phyloP scores from a whole-genome alignment of 2,888 invertebrate species.

The Cosmia trapezina region DNA sequence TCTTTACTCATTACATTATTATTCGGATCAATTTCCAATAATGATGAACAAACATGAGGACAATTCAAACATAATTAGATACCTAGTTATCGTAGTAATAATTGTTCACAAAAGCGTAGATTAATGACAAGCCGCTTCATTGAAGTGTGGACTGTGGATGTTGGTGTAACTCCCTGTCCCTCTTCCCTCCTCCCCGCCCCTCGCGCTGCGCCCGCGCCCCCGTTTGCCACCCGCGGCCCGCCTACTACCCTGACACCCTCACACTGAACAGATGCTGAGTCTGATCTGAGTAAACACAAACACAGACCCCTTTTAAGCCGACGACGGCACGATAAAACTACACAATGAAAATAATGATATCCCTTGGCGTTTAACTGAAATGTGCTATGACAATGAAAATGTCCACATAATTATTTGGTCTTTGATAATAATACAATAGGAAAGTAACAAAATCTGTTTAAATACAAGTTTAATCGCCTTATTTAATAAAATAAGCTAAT shows the following conservation, averaged over 20 bases:
- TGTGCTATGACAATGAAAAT: constrained; percentile 35
- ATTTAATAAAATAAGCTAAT: background rate
- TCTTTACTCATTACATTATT: constrained; percentile 17
- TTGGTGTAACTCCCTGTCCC: constrained; percentile 56
- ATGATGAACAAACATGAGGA: constrained; percentile 32
- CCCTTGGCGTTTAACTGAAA: constrained; percentile 50
- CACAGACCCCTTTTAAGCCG: constrained; percentile 70
- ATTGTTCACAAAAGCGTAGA: constrained; percentile 70
- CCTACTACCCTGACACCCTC: constrained; percentile 66
- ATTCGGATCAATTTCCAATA: constrained; percentile 32
- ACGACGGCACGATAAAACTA: constrained; percentile 64
- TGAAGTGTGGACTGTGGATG: constrained; percentile 68
- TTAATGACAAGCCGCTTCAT: constrained; percentile 72
- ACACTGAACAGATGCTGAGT: constrained; percentile 75
- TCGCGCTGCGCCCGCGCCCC: constrained; percentile 36
- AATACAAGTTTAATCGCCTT: background rate
- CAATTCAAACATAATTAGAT: constrained; percentile 47
- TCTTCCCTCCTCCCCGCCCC: constrained; percentile 15
- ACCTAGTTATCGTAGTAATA: constrained; percentile 58
- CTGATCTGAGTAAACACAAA: constrained; percentile 78
- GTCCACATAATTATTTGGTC: background rate
- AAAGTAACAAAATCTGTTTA: constrained; percentile 1
- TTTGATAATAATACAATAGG: background rate
- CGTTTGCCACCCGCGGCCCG: constrained; percentile 47
- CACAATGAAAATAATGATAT: constrained; percentile 63